These are phyloP conservation scores for Dryobates pubescens DNA, from an alignment of 2,797 vertebrate genomes.

Conservation along the genomic window DNA sequence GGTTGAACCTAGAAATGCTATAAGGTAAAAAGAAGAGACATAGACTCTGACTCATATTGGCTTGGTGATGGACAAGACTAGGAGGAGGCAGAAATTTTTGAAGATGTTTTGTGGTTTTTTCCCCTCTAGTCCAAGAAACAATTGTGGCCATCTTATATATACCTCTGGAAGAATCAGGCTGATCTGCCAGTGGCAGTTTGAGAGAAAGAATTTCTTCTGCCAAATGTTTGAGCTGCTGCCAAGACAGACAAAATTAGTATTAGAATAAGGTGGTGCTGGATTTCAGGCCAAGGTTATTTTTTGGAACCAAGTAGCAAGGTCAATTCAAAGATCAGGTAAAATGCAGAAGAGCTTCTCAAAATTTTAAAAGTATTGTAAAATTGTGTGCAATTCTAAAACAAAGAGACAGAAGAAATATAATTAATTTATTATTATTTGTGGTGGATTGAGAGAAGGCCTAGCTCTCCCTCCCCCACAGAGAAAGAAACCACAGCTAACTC, in stretches of 20 bases:
- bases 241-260: background rate
- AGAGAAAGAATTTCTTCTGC: background rate
- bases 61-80: background rate
- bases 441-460: too few relatives aligned
- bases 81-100: background rate
- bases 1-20: background rate
- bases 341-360: background rate
- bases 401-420: background rate
- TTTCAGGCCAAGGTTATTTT: background rate
- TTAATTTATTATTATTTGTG: background rate
- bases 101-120: background rate
- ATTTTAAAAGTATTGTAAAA: background rate
- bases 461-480: too few relatives aligned
- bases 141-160: background rate
- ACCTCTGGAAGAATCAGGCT: background rate
- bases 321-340: background rate
- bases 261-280: background rate
- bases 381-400: background rate
- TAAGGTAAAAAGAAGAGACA: background rate
- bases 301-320: background rate
- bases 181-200: background rate
- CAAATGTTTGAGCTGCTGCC: background rate
- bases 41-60: background rate
- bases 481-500: too few relatives aligned
- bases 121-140: background rate